phyloP scores from a whole-genome alignment of 2,888 invertebrate species.

The Chymomyza procnemis region DNA sequence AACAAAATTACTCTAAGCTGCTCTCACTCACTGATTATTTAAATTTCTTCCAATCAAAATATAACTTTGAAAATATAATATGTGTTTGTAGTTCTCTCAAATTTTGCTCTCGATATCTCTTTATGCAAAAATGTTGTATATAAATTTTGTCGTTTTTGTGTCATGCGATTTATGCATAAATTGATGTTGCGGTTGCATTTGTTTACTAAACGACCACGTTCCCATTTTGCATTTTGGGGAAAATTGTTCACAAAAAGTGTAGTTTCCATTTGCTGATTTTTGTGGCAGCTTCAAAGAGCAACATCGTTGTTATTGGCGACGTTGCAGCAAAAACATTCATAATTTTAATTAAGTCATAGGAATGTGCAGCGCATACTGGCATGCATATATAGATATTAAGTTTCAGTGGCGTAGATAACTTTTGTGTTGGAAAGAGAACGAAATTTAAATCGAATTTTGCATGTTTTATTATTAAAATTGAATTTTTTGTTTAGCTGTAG shows the following conservation, averaged over 20 bases:
- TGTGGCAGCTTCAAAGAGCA: not conserved
- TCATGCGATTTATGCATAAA: constrained; percentile 59
- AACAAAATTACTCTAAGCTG: no score
- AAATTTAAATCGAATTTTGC: no score
- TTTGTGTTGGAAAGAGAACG: no score
- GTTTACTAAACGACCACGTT: constrained; percentile 9
- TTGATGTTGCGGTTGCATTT: constrained; percentile 41
- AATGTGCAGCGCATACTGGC: constrained; percentile 29
- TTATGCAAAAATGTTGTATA: constrained; percentile 1
- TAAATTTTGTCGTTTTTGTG: constrained; percentile 41
- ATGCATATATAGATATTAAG: constrained; percentile 14
- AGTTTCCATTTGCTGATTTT: constrained; percentile 28
- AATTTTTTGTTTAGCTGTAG: no score
- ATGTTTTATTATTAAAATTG: no score
- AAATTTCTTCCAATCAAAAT: no score
- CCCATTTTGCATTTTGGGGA: not conserved
- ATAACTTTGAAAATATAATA: not conserved
- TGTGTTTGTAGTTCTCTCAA: not conserved
- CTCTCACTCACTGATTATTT: no score
- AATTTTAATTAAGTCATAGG: constrained; percentile 63
- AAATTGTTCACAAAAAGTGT: constrained; percentile 36
- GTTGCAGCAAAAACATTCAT: constrained; percentile 45
- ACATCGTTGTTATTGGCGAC: not conserved
- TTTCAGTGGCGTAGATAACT: not conserved
- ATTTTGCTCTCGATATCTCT: not conserved